phyloP scores from a whole-genome alignment of 2,113 vertebrate genomes.

The Aldabrachelys gigantea region DNA sequence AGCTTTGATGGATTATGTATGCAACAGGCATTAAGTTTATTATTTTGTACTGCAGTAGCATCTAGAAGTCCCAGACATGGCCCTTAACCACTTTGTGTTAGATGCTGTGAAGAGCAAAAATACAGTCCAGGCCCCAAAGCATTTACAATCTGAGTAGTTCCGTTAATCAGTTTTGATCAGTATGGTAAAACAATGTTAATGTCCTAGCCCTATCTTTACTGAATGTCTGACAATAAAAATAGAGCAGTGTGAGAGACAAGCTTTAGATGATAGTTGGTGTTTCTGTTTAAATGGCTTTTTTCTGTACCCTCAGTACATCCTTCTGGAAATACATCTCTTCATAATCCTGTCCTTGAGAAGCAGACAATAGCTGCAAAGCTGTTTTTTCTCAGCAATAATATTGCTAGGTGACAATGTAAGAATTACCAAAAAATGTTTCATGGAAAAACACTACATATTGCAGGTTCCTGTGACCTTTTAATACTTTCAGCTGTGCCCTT shows the following conservation, averaged over 20 bases:
- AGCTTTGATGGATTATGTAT: not conserved
- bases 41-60: not conserved
- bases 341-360: constrained; percentile 24
- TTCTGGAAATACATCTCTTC: not conserved
- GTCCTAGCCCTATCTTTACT: constrained; percentile 25
- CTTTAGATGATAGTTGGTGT: not conserved
- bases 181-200: not conserved
- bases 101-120: not conserved
- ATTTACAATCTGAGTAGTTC: not conserved
- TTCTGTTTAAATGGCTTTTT: not conserved
- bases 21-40: not conserved
- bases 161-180: not conserved
- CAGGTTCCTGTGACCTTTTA: not conserved
- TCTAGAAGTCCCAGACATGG: not conserved
- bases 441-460: not conserved
- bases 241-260: constrained; percentile 2
- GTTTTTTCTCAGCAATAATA: not conserved
- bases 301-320: not conserved
- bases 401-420: not conserved
- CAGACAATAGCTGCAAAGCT: not conserved
- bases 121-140: not conserved
- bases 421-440: not conserved
- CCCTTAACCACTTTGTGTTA: not conserved
- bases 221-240: not conserved
- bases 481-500: not conserved